Conservation (phyloP, 37 sponge, comb jelly and placozoan species). For the Chondrilla cf. caribensis region DNA sequence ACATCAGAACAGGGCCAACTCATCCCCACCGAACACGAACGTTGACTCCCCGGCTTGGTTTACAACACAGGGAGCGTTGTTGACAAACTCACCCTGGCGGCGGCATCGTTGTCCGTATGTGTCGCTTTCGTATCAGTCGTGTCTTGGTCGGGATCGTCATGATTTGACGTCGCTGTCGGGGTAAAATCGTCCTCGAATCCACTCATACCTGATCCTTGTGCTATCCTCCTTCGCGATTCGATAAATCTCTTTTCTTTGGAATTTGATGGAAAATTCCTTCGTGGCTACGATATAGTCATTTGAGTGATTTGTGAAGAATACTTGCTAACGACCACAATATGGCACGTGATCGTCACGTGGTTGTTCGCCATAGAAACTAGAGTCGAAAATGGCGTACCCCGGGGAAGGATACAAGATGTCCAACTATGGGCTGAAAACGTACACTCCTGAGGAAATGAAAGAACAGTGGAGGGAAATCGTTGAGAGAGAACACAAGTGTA, state of each 20-base stretch:
- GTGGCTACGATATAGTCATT: no score
- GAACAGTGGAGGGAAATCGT: conserved; percentile 87
- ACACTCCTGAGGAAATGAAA: conserved; percentile 75
- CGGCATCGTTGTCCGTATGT: no score
- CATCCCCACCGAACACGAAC: no score
- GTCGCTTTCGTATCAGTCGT: no score
- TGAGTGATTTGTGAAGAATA: no score
- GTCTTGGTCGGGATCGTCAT: no score
- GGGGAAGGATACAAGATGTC: conserved; percentile 93
- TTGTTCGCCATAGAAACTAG: no score
- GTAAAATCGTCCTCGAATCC: conserved; percentile 11
- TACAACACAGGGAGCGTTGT: background rate
- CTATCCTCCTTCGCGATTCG: background rate
- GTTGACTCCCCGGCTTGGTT: no score
- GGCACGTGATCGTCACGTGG: no score
- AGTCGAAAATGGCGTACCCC: conserved; percentile 78
- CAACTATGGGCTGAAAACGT: conserved; percentile 83
- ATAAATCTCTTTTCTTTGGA: background rate
- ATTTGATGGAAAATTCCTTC: background rate
- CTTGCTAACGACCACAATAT: no score
- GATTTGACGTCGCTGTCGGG: background rate
- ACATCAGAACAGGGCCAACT: no score
- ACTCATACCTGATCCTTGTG: background rate
- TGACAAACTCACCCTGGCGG: no score
- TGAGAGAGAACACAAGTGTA: conserved; percentile 47